These are phyloP conservation scores for Pogonomyrmex barbatus DNA, from an alignment of 1,140 invertebrate species.

Conservation along the genomic window DNA sequence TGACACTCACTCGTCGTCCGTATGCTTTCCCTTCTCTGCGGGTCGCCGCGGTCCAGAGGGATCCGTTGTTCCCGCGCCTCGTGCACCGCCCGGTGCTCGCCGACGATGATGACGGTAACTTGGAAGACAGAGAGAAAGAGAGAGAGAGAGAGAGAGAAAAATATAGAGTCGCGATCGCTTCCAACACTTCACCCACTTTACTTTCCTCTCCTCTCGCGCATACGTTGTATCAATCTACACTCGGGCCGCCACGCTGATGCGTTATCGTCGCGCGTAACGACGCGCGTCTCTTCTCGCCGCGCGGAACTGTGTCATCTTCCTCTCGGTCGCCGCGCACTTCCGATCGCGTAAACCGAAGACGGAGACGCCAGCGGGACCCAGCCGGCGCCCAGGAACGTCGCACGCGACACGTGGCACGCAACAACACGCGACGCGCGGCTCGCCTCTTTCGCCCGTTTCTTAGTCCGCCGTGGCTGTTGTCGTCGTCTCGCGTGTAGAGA, in stretches of 20 bases:
- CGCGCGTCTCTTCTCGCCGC: constrained; percentile 6
- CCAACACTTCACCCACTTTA: constrained; percentile 45
- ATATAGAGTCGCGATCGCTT: neutral
- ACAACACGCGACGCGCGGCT: neutral
- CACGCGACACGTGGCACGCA: constrained; percentile 23
- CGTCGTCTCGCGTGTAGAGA: neutral
- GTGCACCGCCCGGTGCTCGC: neutral
- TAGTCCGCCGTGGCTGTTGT: neutral
- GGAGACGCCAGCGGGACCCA: neutral
- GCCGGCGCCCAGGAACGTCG: neutral
- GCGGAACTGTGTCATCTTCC: constrained; percentile 36
- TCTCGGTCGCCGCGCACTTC: constrained; percentile 2
- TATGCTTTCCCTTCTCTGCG: neutral
- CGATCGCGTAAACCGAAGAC: neutral
- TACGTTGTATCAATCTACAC: neutral
- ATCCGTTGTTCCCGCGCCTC: neutral
- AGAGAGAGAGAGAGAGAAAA: no score
- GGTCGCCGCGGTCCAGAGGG: neutral
- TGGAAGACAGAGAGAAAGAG: neutral
- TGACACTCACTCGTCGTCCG: constrained; percentile 46
- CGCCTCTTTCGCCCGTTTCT: neutral
- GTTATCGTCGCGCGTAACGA: neutral
- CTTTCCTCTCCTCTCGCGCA: neutral
- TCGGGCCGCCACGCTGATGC: neutral
- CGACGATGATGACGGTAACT: neutral